phyloP scores from a whole-genome alignment of 2,113 vertebrate genomes.

The Athene noctua region DNA sequence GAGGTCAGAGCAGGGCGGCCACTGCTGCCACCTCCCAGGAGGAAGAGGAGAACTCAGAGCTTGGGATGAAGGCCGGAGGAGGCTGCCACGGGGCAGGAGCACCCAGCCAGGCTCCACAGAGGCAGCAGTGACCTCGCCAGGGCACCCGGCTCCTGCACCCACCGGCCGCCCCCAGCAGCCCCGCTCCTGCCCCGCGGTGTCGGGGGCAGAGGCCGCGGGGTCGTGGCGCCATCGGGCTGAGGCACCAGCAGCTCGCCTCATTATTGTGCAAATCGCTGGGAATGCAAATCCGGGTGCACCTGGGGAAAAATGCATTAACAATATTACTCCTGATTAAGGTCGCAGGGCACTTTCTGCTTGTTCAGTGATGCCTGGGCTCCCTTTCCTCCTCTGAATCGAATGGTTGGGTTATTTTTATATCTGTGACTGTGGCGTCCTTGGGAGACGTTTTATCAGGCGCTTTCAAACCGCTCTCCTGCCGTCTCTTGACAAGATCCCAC shows the following conservation, averaged over 20 bases:
- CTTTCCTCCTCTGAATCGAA: background rate
- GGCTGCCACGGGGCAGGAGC: background rate
- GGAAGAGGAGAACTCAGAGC: background rate
- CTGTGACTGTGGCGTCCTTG: background rate
- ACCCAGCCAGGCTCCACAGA: background rate
- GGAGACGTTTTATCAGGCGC: background rate
- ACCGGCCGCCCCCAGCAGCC: background rate
- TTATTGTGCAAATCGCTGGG: background rate
- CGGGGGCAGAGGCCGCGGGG: background rate
- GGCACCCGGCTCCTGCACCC: fast-evolving
- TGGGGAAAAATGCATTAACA: background rate
- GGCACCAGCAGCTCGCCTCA: background rate
- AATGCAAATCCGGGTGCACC: background rate
- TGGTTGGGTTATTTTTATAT: background rate
- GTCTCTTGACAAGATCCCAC: background rate
- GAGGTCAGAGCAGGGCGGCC: background rate
- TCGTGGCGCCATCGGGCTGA: background rate
- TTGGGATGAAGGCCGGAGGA: background rate
- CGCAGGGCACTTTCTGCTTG: background rate
- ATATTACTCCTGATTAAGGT: background rate
- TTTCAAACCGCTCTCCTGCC: background rate
- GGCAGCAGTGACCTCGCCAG: background rate
- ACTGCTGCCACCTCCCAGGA: background rate
- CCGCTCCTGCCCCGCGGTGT: too few species aligned
- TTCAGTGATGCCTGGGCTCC: background rate